Conservation (phyloP, 2,797 vertebrate species). For the Scolopax bukidnonensis region DNA sequence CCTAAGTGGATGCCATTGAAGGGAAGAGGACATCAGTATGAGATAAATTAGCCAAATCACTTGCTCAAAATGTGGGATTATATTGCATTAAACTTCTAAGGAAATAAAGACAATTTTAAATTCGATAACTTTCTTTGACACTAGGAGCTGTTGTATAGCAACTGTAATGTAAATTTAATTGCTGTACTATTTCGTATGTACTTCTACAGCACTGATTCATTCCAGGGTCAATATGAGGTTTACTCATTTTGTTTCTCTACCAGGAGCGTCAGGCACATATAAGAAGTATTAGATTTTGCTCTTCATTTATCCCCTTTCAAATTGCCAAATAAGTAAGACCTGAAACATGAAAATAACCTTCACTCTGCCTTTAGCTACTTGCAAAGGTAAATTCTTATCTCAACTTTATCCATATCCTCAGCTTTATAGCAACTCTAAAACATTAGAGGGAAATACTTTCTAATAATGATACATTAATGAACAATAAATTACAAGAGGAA, state of each 20-base stretch:
- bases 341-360: slow-evolving; percentile 13
- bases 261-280: background rate
- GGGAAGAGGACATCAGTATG: background rate
- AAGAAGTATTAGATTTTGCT: background rate
- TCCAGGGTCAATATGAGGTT: background rate
- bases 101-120: slow-evolving; percentile 24
- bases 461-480: slow-evolving; percentile 72
- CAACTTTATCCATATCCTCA: background rate
- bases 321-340: background rate
- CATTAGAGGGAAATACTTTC: slow-evolving; percentile 50
- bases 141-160: background rate
- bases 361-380: slow-evolving; percentile 22
- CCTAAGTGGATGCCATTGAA: background rate
- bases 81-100: background rate
- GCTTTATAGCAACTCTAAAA: slow-evolving; percentile 60
- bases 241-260: background rate
- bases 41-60: background rate
- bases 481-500: slow-evolving; percentile 67
- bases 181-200: background rate
- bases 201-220: background rate
- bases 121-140: background rate
- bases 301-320: background rate
- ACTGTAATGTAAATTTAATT: slow-evolving; percentile 9
- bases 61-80: background rate
- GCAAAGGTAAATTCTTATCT: slow-evolving; percentile 44